A percentile compares a stretch with the other conserved stretches of the same genome.
Evolutionary conservation across 2,888 invertebrate genomes (phyloP).

Genomic region (Oscheius myriophilus): DNA sequence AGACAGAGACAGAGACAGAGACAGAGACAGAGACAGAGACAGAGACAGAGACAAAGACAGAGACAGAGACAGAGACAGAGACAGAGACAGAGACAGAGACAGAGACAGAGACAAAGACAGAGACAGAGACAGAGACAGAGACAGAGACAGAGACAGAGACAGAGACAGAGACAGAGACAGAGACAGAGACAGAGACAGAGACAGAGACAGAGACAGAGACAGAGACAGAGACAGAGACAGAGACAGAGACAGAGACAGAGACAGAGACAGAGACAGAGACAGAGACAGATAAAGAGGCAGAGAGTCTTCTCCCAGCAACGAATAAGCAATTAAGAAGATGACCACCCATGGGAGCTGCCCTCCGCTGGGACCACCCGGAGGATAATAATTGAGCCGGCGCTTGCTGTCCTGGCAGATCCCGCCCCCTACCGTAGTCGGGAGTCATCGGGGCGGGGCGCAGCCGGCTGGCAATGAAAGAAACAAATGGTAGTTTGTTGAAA

Average conservation of each 20-base stretch:
- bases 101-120: background rate
- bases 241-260: background rate
- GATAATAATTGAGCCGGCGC: background rate
- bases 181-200: background rate
- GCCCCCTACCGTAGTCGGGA: slow-evolving; percentile 4
- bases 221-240: background rate
- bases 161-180: background rate
- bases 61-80: too few relatives aligned
- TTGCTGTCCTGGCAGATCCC: background rate
- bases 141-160: background rate
- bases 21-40: background rate
- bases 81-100: background rate
- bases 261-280: too few relatives aligned
- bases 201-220: background rate
- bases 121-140: background rate
- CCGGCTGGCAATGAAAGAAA: too few relatives aligned
- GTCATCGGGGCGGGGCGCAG: background rate
- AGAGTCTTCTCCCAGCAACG: background rate
- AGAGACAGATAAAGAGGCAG: background rate
- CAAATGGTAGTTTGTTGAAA: too few relatives aligned
- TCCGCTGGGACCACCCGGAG: background rate
- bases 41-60: background rate
- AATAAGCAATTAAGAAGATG: too few relatives aligned
- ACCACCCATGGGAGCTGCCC: too few relatives aligned
- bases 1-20: too few relatives aligned